Conservation (phyloP, 2,113 vertebrate genomes). For the Chlorocebus sabaeus region DNA sequence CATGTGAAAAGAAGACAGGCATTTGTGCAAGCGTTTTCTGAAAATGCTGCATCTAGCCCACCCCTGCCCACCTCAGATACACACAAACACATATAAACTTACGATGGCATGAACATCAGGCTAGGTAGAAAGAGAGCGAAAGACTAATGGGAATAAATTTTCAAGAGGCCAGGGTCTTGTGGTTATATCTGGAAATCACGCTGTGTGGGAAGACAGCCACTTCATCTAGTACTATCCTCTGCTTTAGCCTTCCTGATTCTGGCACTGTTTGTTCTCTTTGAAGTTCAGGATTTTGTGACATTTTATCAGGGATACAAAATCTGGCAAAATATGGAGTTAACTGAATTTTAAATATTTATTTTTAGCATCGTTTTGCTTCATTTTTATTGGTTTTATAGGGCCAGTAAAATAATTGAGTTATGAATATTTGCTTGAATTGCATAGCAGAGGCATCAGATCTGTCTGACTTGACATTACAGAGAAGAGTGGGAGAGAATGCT, state of each 20-base stretch:
- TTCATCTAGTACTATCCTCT: not conserved
- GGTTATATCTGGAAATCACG: not conserved
- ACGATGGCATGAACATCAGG: not conserved
- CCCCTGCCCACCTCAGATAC: not conserved
- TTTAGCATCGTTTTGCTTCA: not conserved
- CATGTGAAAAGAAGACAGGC: not conserved
- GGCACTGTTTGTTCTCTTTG: not conserved
- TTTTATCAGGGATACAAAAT: not conserved
- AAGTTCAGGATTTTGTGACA: not conserved
- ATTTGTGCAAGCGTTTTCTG: slow-evolving; percentile 1
- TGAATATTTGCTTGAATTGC: not conserved
- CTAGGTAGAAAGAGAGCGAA: not conserved
- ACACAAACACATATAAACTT: not conserved
- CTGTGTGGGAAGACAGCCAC: not conserved
- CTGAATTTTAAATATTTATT: not conserved
- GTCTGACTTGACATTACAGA: fast-evolving
- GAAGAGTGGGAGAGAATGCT: not conserved
- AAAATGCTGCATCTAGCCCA: not conserved
- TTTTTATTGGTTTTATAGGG: not conserved
- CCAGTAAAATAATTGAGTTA: not conserved
- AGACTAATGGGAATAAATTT: not conserved
- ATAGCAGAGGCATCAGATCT: not conserved
- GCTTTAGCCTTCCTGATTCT: not conserved
- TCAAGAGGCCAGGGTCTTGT: not conserved
- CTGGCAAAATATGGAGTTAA: not conserved